Conservation (phyloP, 2,888 invertebrate species). For the Lagria hirta region DNA sequence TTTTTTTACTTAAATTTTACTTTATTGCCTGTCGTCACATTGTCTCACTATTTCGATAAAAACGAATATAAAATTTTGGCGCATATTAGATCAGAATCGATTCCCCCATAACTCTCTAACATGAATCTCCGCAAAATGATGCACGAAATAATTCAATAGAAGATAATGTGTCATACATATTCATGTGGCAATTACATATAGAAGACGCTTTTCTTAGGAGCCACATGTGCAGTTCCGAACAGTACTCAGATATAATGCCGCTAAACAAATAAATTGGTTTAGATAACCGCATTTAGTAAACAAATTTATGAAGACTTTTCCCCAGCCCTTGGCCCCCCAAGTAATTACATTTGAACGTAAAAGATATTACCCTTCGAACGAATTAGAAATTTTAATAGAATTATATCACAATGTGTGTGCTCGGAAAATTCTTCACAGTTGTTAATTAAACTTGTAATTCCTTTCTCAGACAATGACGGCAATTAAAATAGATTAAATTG, state of each 20-base stretch:
- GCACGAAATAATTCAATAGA: slow-evolving; percentile 49
- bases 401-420: slow-evolving; percentile 42
- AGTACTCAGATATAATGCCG: slow-evolving; percentile 41
- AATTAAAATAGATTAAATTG: slow-evolving; percentile 55
- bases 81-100: slow-evolving; percentile 26
- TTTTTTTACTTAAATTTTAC: too few species aligned
- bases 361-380: slow-evolving; percentile 46
- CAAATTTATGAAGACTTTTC: slow-evolving; percentile 41
- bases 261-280: slow-evolving; percentile 45
- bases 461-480: slow-evolving; percentile 53
- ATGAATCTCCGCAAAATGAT: slow-evolving; percentile 38
- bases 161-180: slow-evolving; percentile 51
- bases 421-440: slow-evolving; percentile 44
- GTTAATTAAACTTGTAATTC: slow-evolving; percentile 55
- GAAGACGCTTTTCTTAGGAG: slow-evolving; percentile 27
- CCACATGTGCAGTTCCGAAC: slow-evolving; percentile 37
- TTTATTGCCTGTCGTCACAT: too few species aligned
- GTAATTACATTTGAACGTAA: slow-evolving; percentile 45
- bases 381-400: slow-evolving; percentile 47
- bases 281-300: slow-evolving; percentile 43
- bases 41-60: too few species aligned
- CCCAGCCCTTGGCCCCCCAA: slow-evolving; percentile 32
- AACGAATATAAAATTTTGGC: too few species aligned
- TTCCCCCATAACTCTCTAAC: slow-evolving; percentile 15
- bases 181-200: slow-evolving; percentile 49